These are phyloP conservation scores for Nipponia nippon DNA, from an alignment of 2,113 vertebrate genomes.

Conservation along the genomic window DNA sequence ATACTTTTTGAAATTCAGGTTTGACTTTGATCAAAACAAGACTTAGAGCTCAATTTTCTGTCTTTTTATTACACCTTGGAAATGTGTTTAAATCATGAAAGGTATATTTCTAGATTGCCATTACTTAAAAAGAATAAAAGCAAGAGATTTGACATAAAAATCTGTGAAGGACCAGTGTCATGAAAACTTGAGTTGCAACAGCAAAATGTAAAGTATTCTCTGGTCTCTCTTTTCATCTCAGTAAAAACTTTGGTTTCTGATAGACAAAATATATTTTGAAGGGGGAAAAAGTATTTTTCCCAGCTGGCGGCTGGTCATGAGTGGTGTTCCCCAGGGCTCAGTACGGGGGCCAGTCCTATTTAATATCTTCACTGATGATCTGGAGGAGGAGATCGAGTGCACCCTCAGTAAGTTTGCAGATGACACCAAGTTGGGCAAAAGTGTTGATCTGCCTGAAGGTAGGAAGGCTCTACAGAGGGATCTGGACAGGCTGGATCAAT, in stretches of 20 bases:
- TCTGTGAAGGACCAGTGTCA: not conserved
- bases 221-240: not conserved
- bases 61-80: not conserved
- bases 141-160: not conserved
- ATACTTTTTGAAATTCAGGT: not conserved
- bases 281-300: accelerated
- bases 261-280: not conserved
- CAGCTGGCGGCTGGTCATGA: too few species aligned
- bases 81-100: not conserved
- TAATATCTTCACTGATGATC: too few species aligned
- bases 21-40: not conserved
- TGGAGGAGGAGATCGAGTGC: too few species aligned
- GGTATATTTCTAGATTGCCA: not conserved
- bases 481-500: too few species aligned
- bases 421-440: too few species aligned
- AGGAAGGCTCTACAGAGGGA: too few species aligned
- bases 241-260: not conserved
- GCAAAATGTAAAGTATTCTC: not conserved
- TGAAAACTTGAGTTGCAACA: not conserved
- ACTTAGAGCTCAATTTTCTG: not conserved
- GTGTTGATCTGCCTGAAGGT: too few species aligned
- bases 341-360: too few species aligned
- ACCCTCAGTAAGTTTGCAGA: too few species aligned
- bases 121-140: not conserved
- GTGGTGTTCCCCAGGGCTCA: too few species aligned